Percentiles rank a stretch among this genome's conserved stretches.
phyloP scores from a whole-genome alignment of 2,113 vertebrate genomes.

The Tetrax tetrax region DNA sequence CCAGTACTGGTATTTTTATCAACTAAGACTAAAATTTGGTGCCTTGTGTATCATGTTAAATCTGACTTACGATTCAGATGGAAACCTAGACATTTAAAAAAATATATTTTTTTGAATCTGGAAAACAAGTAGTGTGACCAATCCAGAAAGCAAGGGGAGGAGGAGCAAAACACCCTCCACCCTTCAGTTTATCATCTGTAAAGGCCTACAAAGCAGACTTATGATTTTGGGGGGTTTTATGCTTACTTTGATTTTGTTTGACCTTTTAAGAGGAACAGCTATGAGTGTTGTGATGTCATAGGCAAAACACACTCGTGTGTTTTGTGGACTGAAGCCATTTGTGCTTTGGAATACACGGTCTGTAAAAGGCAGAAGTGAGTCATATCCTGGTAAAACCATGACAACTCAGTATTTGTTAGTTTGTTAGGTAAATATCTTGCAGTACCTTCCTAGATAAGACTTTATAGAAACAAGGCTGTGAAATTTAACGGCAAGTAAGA shows the following conservation, averaged over 20 bases:
- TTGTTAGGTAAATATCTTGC: constrained; percentile 55
- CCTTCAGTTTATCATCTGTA: not conserved
- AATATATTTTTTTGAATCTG: not conserved
- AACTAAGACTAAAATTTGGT: not conserved
- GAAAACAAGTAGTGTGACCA: not conserved
- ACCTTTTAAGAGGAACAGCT: constrained; percentile 23
- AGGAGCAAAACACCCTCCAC: not conserved
- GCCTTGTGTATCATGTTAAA: not conserved
- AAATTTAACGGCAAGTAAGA: not conserved
- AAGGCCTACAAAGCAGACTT: not conserved
- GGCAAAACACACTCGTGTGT: not conserved
- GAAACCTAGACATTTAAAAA: not conserved
- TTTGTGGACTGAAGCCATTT: constrained; percentile 8
- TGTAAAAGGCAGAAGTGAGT: constrained; percentile 39
- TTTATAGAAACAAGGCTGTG: not conserved
- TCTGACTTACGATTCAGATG: not conserved
- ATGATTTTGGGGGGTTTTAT: not conserved
- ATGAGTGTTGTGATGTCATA: not conserved
- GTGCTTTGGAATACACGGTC: not conserved
- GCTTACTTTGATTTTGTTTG: constrained; percentile 36
- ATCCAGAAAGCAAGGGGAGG: not conserved
- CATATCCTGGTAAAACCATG: constrained; percentile 55
- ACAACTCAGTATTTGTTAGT: constrained; percentile 32
- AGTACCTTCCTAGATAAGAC: constrained; percentile 40
- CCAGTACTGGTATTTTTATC: not conserved